A percentile compares a stretch with the other conserved stretches of the same genome.
phyloP scores from a whole-genome alignment of 2,888 invertebrate species.

The Mesorhabditis spiculigera region DNA sequence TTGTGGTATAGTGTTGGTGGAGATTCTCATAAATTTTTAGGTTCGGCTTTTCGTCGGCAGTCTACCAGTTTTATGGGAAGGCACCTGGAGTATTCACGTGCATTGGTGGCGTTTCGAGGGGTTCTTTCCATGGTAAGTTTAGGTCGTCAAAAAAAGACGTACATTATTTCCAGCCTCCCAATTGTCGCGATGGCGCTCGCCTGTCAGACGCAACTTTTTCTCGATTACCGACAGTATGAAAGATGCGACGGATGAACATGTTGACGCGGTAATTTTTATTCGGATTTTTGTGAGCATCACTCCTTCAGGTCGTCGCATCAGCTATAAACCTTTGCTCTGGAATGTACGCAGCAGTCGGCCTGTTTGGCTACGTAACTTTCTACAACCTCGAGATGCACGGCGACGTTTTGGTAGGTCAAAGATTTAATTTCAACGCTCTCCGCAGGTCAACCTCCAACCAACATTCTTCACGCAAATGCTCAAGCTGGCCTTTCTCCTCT shows the following conservation, averaged over 20 bases:
- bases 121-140: constrained; percentile 33
- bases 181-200: constrained; percentile 94
- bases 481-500: constrained; percentile 88
- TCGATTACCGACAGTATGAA: constrained; percentile 87
- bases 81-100: constrained; percentile 42
- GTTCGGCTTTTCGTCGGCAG: constrained; percentile 19
- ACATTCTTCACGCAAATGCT: constrained; percentile 65
- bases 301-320: constrained; percentile 69
- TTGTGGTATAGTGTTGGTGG: constrained; percentile 62
- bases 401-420: constrained; percentile 76
- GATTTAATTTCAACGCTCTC: too few species aligned
- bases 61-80: constrained; percentile 34
- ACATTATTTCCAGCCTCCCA: constrained; percentile 67
- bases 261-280: constrained; percentile 68
- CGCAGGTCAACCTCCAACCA: background rate
- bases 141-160: background rate
- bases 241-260: constrained; percentile 66
- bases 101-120: constrained; percentile 45
- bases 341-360: constrained; percentile 63
- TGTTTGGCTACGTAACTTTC: constrained; percentile 75
- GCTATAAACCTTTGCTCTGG: constrained; percentile 86
- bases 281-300: too few species aligned
- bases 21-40: background rate
- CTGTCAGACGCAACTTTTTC: constrained; percentile 81
- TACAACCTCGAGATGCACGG: constrained; percentile 67